phyloP scores from a whole-genome alignment of 2,888 invertebrate genomes.

The Amiota minor region DNA sequence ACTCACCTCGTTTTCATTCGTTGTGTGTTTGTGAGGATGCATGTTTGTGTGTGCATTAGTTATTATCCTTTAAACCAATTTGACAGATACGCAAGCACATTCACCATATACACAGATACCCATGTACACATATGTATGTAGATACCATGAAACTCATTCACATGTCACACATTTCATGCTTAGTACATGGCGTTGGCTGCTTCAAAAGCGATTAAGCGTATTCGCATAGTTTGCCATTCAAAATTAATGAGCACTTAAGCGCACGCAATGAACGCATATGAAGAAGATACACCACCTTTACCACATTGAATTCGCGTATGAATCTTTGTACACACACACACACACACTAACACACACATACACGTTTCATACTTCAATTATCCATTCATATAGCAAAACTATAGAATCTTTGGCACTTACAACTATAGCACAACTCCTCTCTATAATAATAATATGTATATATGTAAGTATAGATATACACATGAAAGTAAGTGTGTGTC shows the following conservation, averaged over 20 bases:
- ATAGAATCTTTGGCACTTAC: background rate
- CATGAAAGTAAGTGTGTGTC: background rate
- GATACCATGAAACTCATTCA: background rate
- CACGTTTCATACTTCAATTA: background rate
- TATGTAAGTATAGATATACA: background rate
- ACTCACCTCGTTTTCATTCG: too few relatives aligned
- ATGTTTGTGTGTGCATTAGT: constrained; percentile 27
- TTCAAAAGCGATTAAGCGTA: constrained; percentile 31
- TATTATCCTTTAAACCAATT: constrained; percentile 49
- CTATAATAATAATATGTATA: background rate
- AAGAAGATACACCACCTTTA: background rate
- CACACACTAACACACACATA: constrained; percentile 14
- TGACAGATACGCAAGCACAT: constrained; percentile 36
- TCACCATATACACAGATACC: constrained; percentile 20
- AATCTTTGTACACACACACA: background rate
- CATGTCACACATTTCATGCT: constrained; percentile 35
- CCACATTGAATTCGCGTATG: background rate
- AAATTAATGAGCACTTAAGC: constrained; percentile 68
- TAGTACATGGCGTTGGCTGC: constrained; percentile 19
- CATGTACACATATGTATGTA: background rate
- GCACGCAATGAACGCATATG: constrained; percentile 49
- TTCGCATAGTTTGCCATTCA: constrained; percentile 54
- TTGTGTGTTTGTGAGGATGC: background rate
- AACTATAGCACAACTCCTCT: background rate
- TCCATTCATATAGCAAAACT: background rate